Evolutionary conservation across 2,797 vertebrate genomes (phyloP).

Genomic region (Botia almorhae): DNA sequence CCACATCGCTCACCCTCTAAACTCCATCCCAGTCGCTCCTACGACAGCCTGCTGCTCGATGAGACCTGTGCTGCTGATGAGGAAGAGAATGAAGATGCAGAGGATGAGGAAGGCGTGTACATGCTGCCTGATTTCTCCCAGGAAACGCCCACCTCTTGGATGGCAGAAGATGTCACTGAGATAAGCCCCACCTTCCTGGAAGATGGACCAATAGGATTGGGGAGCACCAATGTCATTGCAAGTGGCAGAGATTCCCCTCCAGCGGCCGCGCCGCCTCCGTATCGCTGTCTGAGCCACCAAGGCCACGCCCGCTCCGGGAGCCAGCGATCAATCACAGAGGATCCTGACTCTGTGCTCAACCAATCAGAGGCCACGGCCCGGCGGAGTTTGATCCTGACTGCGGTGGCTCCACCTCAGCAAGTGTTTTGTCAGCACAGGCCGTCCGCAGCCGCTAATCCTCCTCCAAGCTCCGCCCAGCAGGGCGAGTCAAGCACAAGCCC

Average conservation of each 20-base stretch:
- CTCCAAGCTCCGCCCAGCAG: conserved; percentile 58
- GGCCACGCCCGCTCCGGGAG: conserved; percentile 59
- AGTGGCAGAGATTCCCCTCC: conserved; percentile 62
- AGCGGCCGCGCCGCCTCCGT: conserved; percentile 70
- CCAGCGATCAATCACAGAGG: conserved; percentile 68
- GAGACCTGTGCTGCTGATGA: conserved; percentile 54
- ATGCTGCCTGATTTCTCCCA: conserved; percentile 73
- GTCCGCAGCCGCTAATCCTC: conserved; percentile 54
- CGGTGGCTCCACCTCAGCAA: conserved; percentile 63
- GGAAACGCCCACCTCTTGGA: conserved; percentile 60
- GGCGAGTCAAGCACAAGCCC: conserved; percentile 57
- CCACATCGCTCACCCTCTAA: conserved; percentile 64
- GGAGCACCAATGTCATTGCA: conserved; percentile 59
- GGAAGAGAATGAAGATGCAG: conserved; percentile 61
- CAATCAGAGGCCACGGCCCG: conserved; percentile 67
- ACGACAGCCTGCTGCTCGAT: conserved; percentile 75
- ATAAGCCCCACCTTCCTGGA: conserved; percentile 76
- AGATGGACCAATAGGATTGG: conserved; percentile 68
- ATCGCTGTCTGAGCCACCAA: conserved; percentile 74
- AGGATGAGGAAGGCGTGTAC: conserved; percentile 68
- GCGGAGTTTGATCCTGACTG: conserved; percentile 66
- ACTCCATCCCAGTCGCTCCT: conserved; percentile 73
- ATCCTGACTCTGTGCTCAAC: conserved; percentile 71
- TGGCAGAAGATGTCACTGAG: conserved; percentile 77
- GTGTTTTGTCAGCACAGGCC: conserved; percentile 68